Percentiles rank a stretch among this genome's conserved stretches.
phyloP scores from a whole-genome alignment of 2,888 invertebrate species.

The Phaedon cochleariae region DNA sequence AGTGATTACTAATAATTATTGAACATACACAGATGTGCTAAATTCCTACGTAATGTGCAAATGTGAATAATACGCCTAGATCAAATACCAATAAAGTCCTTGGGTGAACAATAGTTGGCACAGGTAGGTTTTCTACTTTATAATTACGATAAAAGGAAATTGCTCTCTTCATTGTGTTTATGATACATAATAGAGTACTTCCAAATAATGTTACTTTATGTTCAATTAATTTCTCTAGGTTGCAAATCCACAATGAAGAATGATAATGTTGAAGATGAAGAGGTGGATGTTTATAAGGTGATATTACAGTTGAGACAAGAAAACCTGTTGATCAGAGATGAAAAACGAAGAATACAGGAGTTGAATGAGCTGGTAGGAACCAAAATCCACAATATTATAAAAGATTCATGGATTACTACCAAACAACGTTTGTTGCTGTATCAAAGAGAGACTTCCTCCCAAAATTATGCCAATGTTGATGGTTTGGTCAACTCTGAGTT shows the following conservation, averaged over 20 bases:
- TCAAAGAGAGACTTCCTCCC: slow-evolving; percentile 78
- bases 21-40: neutral
- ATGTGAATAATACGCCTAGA: neutral
- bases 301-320: slow-evolving; percentile 81
- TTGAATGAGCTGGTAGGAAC: slow-evolving; percentile 74
- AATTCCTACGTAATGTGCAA: neutral
- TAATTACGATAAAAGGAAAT: neutral
- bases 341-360: slow-evolving; percentile 81
- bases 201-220: too few relatives aligned
- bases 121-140: too few relatives aligned
- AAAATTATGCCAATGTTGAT: slow-evolving; percentile 76
- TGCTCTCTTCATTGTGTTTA: neutral
- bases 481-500: slow-evolving; percentile 72
- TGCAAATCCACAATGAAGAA: slow-evolving; percentile 47
- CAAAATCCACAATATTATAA: slow-evolving; percentile 69
- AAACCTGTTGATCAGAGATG: slow-evolving; percentile 85
- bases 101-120: neutral
- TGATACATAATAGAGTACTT: too few relatives aligned
- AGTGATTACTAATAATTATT: neutral
- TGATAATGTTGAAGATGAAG: slow-evolving; percentile 47
- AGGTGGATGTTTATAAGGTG: slow-evolving; percentile 63
- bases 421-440: slow-evolving; percentile 82
- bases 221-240: slow-evolving; percentile 12
- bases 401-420: slow-evolving; percentile 87
- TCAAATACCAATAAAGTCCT: neutral